These are phyloP conservation scores for Melanogrammus aeglefinus DNA, from an alignment of 2,797 vertebrate genomes.

Conservation along the genomic window DNA sequence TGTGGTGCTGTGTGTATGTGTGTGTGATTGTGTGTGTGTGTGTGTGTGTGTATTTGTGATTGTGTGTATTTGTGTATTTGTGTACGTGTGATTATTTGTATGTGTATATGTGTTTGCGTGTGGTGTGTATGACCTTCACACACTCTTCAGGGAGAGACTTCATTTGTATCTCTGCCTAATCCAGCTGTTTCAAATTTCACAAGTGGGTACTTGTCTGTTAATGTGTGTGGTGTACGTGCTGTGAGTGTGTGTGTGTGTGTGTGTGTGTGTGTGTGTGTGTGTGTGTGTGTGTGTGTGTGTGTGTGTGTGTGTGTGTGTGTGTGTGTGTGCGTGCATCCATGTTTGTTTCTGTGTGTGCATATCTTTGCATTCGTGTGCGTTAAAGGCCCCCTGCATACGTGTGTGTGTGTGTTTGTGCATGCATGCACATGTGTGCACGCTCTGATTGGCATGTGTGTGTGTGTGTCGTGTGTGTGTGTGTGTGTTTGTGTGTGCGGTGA, in stretches of 20 bases:
- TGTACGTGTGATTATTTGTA: not conserved
- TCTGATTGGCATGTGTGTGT: too few species aligned
- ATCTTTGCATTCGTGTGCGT: not conserved
- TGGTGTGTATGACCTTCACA: slow-evolving; percentile 58
- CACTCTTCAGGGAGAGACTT: slow-evolving; percentile 39
- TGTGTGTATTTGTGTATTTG: slow-evolving; percentile 19
- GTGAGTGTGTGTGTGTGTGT: not conserved
- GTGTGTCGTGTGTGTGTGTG: too few species aligned
- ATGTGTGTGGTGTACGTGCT: too few species aligned
- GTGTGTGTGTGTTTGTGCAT: too few species aligned
- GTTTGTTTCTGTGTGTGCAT: not conserved
- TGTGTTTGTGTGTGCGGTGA: too few species aligned
- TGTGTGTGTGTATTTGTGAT: slow-evolving; percentile 5
- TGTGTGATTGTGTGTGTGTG: not conserved
- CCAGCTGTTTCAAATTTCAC: slow-evolving; percentile 58
- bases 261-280: too few species aligned
- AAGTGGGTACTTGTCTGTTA: slow-evolving; percentile 24
- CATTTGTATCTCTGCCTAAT: slow-evolving; percentile 55
- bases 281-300: too few species aligned
- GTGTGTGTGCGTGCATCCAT: not conserved
- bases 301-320: not conserved
- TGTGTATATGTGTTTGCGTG: too few species aligned
- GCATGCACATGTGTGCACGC: too few species aligned
- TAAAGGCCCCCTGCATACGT: too few species aligned
- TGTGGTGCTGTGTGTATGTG: slow-evolving; percentile 5